Evolutionary conservation across 2,888 invertebrate species (phyloP).

Genomic region (Volucella zonaria): DNA sequence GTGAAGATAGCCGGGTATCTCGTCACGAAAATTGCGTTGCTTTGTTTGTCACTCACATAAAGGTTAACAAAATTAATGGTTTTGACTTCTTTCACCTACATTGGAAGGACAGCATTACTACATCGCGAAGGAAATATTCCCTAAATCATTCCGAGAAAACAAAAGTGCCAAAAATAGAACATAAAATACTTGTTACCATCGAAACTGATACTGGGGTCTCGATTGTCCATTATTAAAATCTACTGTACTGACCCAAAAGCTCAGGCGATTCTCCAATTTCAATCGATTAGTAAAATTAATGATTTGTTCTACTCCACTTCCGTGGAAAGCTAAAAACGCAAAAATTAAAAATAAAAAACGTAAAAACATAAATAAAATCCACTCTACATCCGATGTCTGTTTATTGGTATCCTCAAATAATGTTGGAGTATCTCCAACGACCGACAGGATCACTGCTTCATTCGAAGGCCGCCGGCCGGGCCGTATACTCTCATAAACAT

Average conservation of each 20-base stretch:
- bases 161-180: too few relatives aligned
- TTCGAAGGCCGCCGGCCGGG: conserved; percentile 42
- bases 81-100: too few relatives aligned
- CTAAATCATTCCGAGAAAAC: too few relatives aligned
- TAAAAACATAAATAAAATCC: conserved; percentile 6
- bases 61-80: too few relatives aligned
- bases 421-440: conserved; percentile 44
- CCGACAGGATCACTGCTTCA: conserved; percentile 63
- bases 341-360: not conserved
- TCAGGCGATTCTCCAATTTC: conserved; percentile 25
- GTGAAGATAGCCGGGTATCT: too few relatives aligned
- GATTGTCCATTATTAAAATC: not conserved
- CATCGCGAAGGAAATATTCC: too few relatives aligned
- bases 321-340: conserved; percentile 7
- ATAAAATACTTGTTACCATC: too few relatives aligned
- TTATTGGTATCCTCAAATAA: conserved; percentile 26
- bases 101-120: too few relatives aligned
- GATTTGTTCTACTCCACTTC: conserved; percentile 55
- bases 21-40: too few relatives aligned
- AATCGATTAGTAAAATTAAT: conserved; percentile 68
- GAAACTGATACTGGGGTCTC: too few relatives aligned
- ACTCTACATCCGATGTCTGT: conserved; percentile 27
- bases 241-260: conserved; percentile 27
- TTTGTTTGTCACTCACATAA: too few relatives aligned
- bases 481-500: conserved; percentile 69